Conservation (phyloP, 1,140 invertebrate species). For the Tenebrio molitor region DNA sequence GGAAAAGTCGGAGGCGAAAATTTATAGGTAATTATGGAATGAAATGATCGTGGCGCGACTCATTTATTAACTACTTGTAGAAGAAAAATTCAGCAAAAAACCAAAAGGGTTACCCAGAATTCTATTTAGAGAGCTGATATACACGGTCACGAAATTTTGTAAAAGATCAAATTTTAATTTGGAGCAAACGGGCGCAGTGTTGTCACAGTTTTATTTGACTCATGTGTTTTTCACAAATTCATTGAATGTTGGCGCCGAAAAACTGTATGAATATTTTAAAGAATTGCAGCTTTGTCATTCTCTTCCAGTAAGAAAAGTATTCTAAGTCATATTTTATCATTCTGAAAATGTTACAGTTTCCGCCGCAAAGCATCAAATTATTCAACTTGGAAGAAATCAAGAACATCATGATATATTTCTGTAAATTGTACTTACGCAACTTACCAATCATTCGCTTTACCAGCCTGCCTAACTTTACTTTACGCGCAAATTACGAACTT, state of each 20-base stretch:
- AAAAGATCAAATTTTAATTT: slow-evolving; percentile 50
- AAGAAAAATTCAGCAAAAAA: slow-evolving; percentile 47
- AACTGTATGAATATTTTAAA: slow-evolving; percentile 62
- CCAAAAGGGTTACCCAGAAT: slow-evolving; percentile 56
- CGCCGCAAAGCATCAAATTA: slow-evolving; percentile 58
- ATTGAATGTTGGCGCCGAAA: slow-evolving; percentile 57
- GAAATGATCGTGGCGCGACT: too few relatives aligned
- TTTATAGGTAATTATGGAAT: slow-evolving; percentile 59
- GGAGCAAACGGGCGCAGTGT: slow-evolving; percentile 57
- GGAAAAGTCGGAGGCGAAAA: slow-evolving; percentile 47
- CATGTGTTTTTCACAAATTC: slow-evolving; percentile 60
- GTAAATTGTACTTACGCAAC: slow-evolving; percentile 61
- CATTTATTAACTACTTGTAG: too few relatives aligned
- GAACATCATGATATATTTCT: slow-evolving; percentile 60
- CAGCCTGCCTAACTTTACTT: slow-evolving; percentile 61
- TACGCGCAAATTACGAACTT: slow-evolving; percentile 57
- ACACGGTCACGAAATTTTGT: slow-evolving; percentile 59
- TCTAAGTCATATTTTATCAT: slow-evolving; percentile 43
- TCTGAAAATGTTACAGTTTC: slow-evolving; percentile 60
- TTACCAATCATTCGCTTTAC: slow-evolving; percentile 62
- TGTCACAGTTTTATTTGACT: slow-evolving; percentile 62
- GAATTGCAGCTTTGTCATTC: slow-evolving; percentile 59
- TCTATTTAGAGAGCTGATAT: slow-evolving; percentile 60
- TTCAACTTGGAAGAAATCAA: slow-evolving; percentile 59
- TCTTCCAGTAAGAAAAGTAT: slow-evolving; percentile 55